These are phyloP conservation scores for Platerodrilus igneus DNA, from an alignment of 2,888 invertebrate species.

Conservation along the genomic window DNA sequence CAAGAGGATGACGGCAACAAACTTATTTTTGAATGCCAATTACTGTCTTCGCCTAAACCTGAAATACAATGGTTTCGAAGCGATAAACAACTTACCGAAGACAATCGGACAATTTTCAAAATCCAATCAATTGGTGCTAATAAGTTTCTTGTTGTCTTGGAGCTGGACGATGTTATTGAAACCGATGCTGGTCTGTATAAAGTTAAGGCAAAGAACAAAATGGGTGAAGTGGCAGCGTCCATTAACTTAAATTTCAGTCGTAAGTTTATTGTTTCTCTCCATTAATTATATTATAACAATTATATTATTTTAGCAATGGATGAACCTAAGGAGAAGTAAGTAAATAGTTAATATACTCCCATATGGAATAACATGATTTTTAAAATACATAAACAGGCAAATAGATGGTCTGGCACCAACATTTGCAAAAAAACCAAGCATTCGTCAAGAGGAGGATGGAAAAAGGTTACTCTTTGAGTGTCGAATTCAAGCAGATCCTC, in stretches of 20 bases:
- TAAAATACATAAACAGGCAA: conserved; percentile 67
- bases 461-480: conserved; percentile 91
- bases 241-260: conserved; percentile 97
- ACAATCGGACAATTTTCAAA: conserved; percentile 82
- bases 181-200: conserved; percentile 94
- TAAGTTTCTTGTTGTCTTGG: conserved; percentile 87
- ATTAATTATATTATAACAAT: too few relatives aligned
- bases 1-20: conserved; percentile 96
- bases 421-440: conserved; percentile 95
- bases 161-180: conserved; percentile 93
- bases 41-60: conserved; percentile 81
- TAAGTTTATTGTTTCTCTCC: too few relatives aligned
- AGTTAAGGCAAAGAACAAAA: conserved; percentile 94
- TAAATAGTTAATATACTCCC: too few relatives aligned
- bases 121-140: conserved; percentile 80
- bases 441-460: conserved; percentile 95
- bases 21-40: conserved; percentile 90
- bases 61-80: conserved; percentile 90
- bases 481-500: conserved; percentile 89
- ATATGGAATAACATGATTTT: not conserved
- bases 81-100: conserved; percentile 78
- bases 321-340: conserved; percentile 94
- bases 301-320: conserved; percentile 87
- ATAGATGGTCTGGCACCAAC: conserved; percentile 96
- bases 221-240: conserved; percentile 95